These are phyloP conservation scores for Equus quagga DNA, from an alignment of 2,113 vertebrate genomes.

Conservation along the genomic window DNA sequence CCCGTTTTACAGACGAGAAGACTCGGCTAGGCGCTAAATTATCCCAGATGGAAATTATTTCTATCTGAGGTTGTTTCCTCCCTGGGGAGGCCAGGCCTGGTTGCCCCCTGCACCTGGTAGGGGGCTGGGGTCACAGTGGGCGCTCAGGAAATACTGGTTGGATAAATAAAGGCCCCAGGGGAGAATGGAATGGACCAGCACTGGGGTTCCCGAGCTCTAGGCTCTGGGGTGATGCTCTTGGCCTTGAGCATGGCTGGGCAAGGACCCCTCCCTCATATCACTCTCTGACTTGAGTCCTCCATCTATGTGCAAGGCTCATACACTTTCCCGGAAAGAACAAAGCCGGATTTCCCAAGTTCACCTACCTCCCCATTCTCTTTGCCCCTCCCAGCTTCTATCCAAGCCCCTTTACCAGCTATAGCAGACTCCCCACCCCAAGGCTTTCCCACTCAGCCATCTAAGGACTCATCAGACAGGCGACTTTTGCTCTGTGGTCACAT, in stretches of 20 bases:
- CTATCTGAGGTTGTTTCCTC: neutral
- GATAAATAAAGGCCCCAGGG: neutral
- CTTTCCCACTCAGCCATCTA: neutral
- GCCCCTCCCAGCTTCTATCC: neutral
- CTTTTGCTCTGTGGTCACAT: neutral
- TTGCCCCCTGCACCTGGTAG: neutral
- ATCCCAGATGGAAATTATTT: neutral
- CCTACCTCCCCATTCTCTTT: neutral
- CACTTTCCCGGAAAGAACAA: neutral
- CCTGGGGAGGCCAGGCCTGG: neutral
- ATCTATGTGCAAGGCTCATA: neutral
- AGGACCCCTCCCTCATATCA: neutral
- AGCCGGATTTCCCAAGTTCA: neutral
- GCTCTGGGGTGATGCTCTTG: neutral
- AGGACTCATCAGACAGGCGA: neutral
- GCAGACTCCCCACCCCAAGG: neutral
- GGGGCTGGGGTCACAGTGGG: neutral
- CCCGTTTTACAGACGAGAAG: constrained; percentile 35
- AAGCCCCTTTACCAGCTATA: neutral
- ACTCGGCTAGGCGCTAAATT: neutral
- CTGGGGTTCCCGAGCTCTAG: neutral
- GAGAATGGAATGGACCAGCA: neutral
- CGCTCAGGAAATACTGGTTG: neutral
- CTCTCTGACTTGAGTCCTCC: neutral
- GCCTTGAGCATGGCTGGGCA: neutral